Conservation (phyloP, 2,888 invertebrate genomes). For the Strigamia transsilvanica region DNA sequence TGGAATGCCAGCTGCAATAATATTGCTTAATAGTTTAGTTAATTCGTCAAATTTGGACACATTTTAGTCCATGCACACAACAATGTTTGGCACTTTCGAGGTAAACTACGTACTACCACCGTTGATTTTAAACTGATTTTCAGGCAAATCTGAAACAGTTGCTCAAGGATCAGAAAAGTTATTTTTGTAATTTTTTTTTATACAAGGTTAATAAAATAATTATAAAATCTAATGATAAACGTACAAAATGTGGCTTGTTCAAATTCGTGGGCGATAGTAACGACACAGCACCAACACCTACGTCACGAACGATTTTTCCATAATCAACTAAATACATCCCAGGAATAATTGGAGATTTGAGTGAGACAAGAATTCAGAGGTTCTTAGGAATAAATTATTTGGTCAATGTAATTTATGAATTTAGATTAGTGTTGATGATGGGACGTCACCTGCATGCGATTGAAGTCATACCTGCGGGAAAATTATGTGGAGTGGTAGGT, state of each 20-base stretch:
- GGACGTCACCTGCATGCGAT: too few relatives aligned
- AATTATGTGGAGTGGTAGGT: too few relatives aligned
- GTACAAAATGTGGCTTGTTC: not conserved
- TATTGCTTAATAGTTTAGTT: not conserved
- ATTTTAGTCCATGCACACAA: not conserved
- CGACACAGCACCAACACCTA: not conserved
- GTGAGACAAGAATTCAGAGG: too few relatives aligned
- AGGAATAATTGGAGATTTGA: too few relatives aligned
- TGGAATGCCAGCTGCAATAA: not conserved
- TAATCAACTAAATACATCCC: conserved; percentile 8
- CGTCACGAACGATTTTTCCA: not conserved
- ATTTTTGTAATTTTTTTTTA: not conserved
- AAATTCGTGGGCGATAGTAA: not conserved
- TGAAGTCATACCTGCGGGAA: too few relatives aligned
- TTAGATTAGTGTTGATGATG: too few relatives aligned
- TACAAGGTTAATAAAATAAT: not conserved
- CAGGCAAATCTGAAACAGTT: not conserved
- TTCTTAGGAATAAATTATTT: too few relatives aligned
- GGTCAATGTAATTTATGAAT: too few relatives aligned
- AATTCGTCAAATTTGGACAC: not conserved
- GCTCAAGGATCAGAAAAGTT: too few relatives aligned
- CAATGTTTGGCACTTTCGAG: not conserved
- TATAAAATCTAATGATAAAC: not conserved
- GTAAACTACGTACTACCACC: not conserved
- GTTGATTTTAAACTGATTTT: not conserved